Evolutionary conservation across 2,113 vertebrate genomes (phyloP).

Genomic region (Myotis brandtii): DNA sequence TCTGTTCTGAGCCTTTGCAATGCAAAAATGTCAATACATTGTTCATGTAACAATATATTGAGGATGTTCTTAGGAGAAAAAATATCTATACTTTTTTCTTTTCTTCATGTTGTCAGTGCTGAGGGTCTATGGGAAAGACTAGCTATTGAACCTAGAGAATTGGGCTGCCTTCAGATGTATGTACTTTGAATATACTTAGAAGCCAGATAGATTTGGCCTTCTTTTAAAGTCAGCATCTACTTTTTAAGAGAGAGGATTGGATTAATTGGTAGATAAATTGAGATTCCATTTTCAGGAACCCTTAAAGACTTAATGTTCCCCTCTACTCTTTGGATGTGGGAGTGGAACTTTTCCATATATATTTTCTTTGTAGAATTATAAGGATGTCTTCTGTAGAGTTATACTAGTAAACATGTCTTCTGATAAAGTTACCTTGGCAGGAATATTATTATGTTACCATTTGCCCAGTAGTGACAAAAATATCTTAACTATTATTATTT

Average conservation of each 20-base stretch:
- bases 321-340: neutral
- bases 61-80: neutral
- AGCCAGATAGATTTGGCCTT: neutral
- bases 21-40: neutral
- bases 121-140: neutral
- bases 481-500: neutral
- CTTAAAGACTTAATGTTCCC: neutral
- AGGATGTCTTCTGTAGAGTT: neutral
- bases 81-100: neutral
- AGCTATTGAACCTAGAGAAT: neutral
- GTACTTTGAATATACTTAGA: neutral
- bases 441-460: neutral
- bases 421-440: neutral
- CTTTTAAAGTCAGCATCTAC: neutral
- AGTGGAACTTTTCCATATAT: neutral
- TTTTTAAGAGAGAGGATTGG: constrained; percentile 17
- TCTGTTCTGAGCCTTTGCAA: neutral
- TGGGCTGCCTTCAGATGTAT: neutral
- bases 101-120: neutral
- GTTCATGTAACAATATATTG: neutral
- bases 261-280: constrained; percentile 2
- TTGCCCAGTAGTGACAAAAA: neutral
- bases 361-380: neutral
- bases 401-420: neutral
- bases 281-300: neutral